Base-by-base conservation (phyloP, 2,888 invertebrate species). In the Neocrepidodera transversa region DNA sequence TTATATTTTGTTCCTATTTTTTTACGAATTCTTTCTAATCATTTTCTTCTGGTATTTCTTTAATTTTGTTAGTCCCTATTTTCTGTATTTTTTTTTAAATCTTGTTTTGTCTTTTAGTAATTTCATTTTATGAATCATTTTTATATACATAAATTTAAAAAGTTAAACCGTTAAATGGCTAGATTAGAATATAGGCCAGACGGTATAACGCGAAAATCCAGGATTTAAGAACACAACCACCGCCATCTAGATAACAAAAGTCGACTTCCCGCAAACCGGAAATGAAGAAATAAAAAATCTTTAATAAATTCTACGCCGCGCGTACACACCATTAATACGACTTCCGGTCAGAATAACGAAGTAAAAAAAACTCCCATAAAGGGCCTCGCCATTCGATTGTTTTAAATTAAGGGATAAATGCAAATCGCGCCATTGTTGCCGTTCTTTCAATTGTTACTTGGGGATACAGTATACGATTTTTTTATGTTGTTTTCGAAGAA, bases 361-460 rank as follows among this genome's bases (percentile, higher is more conserved):
- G n/a, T n/a, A 53, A 43, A 54, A 45, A 45, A 45, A 45, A 26
- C 17, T 3, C 48, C 53, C 58, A 63, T 65, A 65, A 65, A 65
- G 59, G 65, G 65, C 23, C 16, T 14, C 45, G 55, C 58, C n/a
- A 68, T 72, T 71, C 74, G 74, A 74, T 74, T 75, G 73, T 74
- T 73, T 73, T 71, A 71, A 68, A 69, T 71, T 66, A 66, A 72
- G 73, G 74, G 73, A 74, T 72, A 70, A 74, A 76, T 76, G 76
- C 74, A 74, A 74, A 74, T 74, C 73, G 70, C 36, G 71, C 70
- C 71, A 72, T 74, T 74, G 74, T 74, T 72, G 66, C 68, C n/a
- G 70, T 73, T 71, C 71, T 71, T 71, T 73, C 71, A 71, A 72
- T 73, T 71, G 73, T 73, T 74, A 74, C 75, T 75, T 75, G 73